phyloP scores from a whole-genome alignment of 2,888 invertebrate species.

The Drosophila macrospina region DNA sequence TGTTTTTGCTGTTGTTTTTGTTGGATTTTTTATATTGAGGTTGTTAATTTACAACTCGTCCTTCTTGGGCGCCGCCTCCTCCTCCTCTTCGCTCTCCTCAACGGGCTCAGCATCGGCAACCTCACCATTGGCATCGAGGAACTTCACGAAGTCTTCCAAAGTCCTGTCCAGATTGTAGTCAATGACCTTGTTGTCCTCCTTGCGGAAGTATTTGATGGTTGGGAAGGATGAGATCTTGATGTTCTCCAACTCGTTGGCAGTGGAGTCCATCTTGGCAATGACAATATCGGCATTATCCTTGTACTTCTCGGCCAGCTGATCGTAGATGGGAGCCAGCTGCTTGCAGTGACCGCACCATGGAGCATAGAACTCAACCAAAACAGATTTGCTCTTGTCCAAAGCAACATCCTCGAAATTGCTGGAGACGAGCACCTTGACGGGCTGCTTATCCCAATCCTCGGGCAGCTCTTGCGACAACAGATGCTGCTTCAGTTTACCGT shows the following conservation, averaged over 20 bases:
- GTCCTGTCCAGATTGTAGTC: conserved; percentile 98
- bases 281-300: conserved; percentile 92
- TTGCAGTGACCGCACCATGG: conserved; percentile 99
- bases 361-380: conserved; percentile 99
- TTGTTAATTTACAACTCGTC: conserved; percentile 85
- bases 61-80: conserved; percentile 84
- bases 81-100: conserved; percentile 79
- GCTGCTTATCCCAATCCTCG: conserved; percentile 97
- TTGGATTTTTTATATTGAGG: conserved; percentile 47
- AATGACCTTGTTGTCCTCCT: conserved; percentile 94
- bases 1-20: conserved; percentile 58
- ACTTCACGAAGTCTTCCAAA: conserved; percentile 95
- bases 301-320: conserved; percentile 97
- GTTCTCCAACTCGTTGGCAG: conserved; percentile 98
- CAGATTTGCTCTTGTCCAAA: conserved; percentile 93
- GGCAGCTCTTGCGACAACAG: conserved; percentile 97
- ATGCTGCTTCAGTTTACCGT: conserved; percentile 97
- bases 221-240: conserved; percentile 98
- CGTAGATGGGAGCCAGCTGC: conserved; percentile 98
- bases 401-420: conserved; percentile 98
- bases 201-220: conserved; percentile 97
- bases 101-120: conserved; percentile 87
- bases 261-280: conserved; percentile 99
- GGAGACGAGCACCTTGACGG: conserved; percentile 96
- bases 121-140: conserved; percentile 96